phyloP scores from a whole-genome alignment of 2,888 invertebrate genomes.

The Pseudococcus jackbeardsleyi region DNA sequence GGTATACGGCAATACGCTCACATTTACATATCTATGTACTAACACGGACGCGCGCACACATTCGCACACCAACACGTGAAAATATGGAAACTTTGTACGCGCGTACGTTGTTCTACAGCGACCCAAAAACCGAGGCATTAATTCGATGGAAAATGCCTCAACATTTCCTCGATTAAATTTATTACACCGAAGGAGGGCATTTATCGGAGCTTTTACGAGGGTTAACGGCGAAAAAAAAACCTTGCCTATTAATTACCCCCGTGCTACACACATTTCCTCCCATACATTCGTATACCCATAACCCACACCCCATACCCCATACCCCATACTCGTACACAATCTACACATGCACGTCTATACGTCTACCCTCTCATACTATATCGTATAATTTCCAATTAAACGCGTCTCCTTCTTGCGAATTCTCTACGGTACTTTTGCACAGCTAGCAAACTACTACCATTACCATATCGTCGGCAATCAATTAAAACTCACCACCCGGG shows the following conservation, averaged over 20 bases:
- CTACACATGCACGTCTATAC: not conserved
- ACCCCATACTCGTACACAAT: no score
- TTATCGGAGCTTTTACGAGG: slow-evolving; percentile 28
- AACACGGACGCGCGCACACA: not conserved
- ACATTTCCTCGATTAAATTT: slow-evolving; percentile 45
- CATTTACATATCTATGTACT: not conserved
- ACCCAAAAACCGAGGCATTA: slow-evolving; percentile 44
- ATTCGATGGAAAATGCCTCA: slow-evolving; percentile 35
- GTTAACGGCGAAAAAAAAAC: slow-evolving; percentile 27
- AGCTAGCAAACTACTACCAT: not conserved
- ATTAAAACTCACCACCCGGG: not conserved
- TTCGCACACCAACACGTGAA: not conserved
- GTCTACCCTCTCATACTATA: not conserved
- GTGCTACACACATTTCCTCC: not conserved
- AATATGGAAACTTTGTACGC: not conserved
- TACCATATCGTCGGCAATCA: not conserved
- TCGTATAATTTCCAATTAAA: slow-evolving; percentile 38
- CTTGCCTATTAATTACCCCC: slow-evolving; percentile 38
- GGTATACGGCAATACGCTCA: no score
- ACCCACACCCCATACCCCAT: no score
- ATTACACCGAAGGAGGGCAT: slow-evolving; percentile 40
- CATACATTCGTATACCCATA: no score
- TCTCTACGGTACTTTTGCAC: not conserved
- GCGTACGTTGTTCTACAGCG: slow-evolving; percentile 8
- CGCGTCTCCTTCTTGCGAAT: not conserved